These are phyloP conservation scores for Parelbella ahira DNA, from an alignment of 2,888 invertebrate genomes.

Conservation along the genomic window DNA sequence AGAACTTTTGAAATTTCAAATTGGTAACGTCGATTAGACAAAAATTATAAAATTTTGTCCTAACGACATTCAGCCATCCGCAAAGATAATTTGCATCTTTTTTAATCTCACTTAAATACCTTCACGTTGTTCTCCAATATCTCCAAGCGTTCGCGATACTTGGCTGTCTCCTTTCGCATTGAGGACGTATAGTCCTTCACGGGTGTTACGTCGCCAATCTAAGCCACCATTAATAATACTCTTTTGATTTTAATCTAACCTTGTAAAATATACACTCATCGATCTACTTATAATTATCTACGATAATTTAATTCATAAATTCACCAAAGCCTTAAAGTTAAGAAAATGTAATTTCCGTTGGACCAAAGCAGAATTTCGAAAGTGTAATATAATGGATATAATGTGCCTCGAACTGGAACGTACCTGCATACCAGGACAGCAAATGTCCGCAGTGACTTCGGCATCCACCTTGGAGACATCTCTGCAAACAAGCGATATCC, in stretches of 20 bases:
- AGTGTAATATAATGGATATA: neutral
- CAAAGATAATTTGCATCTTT: too few species aligned
- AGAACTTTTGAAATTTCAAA: too few species aligned
- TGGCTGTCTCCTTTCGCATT: slow-evolving; percentile 40
- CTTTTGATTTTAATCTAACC: neutral
- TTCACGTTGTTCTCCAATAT: slow-evolving; percentile 47
- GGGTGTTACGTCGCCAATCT: slow-evolving; percentile 61
- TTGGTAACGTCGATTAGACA: too few species aligned
- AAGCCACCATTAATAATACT: slow-evolving; percentile 17
- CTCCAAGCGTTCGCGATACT: slow-evolving; percentile 48
- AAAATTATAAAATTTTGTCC: too few species aligned
- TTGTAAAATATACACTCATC: neutral
- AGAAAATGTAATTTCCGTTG: slow-evolving; percentile 49
- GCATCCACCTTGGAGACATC: slow-evolving; percentile 53
- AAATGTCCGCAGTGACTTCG: slow-evolving; percentile 55
- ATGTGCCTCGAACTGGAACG: too few species aligned
- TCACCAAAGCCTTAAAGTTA: neutral
- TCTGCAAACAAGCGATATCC: slow-evolving; percentile 37
- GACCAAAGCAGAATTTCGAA: slow-evolving; percentile 42
- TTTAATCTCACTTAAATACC: too few species aligned
- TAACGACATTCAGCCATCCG: too few species aligned
- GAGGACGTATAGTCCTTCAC: slow-evolving; percentile 49
- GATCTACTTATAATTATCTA: too few species aligned
- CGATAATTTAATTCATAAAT: too few species aligned
- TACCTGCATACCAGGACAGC: slow-evolving; percentile 54